Conservation (phyloP, 2,113 vertebrate species). For the Microcebus jonahi region DNA sequence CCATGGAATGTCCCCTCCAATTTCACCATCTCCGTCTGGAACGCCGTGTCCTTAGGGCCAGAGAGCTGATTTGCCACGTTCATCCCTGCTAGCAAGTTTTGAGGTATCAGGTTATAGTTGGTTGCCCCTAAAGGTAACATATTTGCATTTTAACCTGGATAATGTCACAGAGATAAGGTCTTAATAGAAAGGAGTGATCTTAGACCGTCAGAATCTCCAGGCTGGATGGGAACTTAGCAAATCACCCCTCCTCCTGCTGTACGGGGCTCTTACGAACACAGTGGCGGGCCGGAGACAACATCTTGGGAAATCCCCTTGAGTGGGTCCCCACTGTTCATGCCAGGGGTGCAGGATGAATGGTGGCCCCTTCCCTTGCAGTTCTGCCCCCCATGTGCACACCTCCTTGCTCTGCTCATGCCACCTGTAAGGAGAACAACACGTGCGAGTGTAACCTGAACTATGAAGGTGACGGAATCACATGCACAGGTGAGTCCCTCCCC, state of each 20-base stretch:
- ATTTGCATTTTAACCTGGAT: background rate
- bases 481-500: constrained; percentile 86
- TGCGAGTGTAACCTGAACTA: constrained; percentile 93
- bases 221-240: background rate
- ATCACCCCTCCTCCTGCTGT: background rate
- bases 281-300: background rate
- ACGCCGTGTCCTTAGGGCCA: background rate
- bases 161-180: background rate
- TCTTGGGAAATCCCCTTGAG: background rate
- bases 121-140: background rate
- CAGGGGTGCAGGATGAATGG: accelerated
- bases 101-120: background rate
- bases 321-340: background rate
- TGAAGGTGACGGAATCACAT: constrained; percentile 92
- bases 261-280: background rate
- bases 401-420: constrained; percentile 87
- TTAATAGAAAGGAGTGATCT: background rate
- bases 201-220: background rate
- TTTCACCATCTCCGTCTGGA: background rate
- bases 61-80: background rate
- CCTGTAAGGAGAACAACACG: constrained; percentile 91
- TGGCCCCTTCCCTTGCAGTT: constrained; percentile 75
- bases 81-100: background rate
- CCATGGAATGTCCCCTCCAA: background rate
- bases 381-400: constrained; percentile 86